phyloP scores from a whole-genome alignment of 2,797 vertebrate species.

The Oryzias dopingdopingensis region DNA sequence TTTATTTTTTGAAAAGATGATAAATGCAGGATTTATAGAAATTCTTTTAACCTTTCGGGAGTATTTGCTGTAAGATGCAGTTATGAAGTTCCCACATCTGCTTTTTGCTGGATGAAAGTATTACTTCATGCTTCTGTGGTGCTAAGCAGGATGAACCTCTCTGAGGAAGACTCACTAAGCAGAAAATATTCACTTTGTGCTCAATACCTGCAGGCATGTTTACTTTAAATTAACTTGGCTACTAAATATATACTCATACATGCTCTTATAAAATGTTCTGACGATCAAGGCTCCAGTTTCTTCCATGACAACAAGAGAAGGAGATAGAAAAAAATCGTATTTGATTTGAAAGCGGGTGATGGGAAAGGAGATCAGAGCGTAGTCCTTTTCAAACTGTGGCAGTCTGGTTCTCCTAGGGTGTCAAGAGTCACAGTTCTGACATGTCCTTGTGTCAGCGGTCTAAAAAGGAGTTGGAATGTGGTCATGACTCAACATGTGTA shows the following conservation, averaged over 20 bases:
- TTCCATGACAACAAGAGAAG: not conserved
- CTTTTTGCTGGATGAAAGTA: constrained; percentile 11
- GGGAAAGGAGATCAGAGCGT: constrained; percentile 18
- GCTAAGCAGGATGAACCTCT: constrained; percentile 2
- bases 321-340: not conserved
- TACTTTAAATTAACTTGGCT: constrained; percentile 58
- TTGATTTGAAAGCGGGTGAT: constrained; percentile 5
- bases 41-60: constrained; percentile 11
- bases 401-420: constrained; percentile 37
- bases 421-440: constrained; percentile 52
- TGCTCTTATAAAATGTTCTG: constrained; percentile 10
- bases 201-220: constrained; percentile 34
- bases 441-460: constrained; percentile 64
- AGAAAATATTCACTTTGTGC: constrained; percentile 36
- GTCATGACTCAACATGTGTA: constrained; percentile 64
- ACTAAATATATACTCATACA: constrained; percentile 39
- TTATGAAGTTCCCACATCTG: too few relatives aligned
- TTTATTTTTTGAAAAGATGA: too few relatives aligned
- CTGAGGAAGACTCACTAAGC: constrained; percentile 12
- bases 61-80: constrained; percentile 14
- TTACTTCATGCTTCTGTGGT: constrained; percentile 11
- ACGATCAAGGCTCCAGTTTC: not conserved
- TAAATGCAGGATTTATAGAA: too few relatives aligned
- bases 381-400: constrained; percentile 43
- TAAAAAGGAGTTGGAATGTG: constrained; percentile 60